phyloP scores from a whole-genome alignment of 2,113 vertebrate species.

The Chionis minor region DNA sequence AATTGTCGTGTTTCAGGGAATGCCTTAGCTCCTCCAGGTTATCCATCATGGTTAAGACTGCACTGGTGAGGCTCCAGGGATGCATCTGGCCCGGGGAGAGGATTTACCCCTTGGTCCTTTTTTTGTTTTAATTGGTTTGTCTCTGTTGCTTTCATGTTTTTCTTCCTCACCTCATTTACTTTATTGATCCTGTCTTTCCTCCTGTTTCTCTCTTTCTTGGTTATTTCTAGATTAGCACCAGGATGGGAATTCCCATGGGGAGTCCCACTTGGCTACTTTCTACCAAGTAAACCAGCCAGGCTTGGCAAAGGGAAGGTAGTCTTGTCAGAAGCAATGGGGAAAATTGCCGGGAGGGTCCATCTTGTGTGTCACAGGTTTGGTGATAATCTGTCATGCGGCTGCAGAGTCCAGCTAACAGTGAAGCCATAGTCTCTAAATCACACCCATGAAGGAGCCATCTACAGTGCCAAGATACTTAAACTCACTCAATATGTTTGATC shows the following conservation, averaged over 20 bases:
- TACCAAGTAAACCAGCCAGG: background rate
- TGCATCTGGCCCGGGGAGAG: background rate
- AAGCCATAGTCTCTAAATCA: background rate
- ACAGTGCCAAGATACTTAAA: background rate
- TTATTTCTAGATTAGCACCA: background rate
- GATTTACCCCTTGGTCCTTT: background rate
- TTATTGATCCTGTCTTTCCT: background rate
- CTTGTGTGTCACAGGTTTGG: background rate
- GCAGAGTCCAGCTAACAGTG: background rate
- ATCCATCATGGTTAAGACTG: background rate
- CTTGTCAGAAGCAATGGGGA: background rate
- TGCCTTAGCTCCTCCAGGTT: background rate
- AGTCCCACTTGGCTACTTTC: background rate
- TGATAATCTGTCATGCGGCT: background rate
- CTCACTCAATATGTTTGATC: background rate
- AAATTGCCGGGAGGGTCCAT: background rate
- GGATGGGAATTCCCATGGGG: background rate
- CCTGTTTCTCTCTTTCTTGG: background rate
- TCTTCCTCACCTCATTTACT: background rate
- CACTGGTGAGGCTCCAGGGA: background rate
- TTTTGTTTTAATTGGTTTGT: background rate
- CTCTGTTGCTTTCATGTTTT: background rate
- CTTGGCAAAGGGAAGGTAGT: background rate
- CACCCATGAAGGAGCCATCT: accelerated
- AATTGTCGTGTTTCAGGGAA: background rate